A percentile compares a stretch with the other conserved stretches of the same genome.
Evolutionary conservation across 1,140 invertebrate species (phyloP).

Genomic region (Aphelenchoides fujianensis): DNA sequence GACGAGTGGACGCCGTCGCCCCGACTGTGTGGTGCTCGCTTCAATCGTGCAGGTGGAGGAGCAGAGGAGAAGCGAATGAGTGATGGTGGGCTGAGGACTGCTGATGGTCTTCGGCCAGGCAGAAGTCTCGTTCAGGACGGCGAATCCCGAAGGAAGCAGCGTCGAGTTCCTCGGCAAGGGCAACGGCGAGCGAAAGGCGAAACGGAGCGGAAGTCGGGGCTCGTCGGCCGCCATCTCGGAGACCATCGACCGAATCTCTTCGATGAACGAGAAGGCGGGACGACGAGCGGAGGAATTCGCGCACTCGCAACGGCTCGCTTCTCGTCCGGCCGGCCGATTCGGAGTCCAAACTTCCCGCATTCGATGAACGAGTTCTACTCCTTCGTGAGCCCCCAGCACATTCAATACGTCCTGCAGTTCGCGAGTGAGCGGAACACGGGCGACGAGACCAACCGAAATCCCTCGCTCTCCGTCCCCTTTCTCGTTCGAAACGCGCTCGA

Average conservation of each 20-base stretch:
- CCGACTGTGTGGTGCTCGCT: slow-evolving; percentile 39
- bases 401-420: background rate
- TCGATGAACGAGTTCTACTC: background rate
- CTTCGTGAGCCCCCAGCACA: background rate
- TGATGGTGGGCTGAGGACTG: too few relatives aligned
- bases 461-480: background rate
- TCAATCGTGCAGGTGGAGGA: slow-evolving; percentile 29
- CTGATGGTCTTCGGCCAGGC: too few relatives aligned
- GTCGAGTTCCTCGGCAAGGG: too few relatives aligned
- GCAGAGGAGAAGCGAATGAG: background rate
- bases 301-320: background rate
- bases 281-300: background rate
- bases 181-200: too few relatives aligned
- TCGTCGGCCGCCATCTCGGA: too few relatives aligned
- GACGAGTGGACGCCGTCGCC: slow-evolving; percentile 36
- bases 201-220: too few relatives aligned
- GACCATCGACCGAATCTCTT: too few relatives aligned
- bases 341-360: background rate
- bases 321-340: background rate
- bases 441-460: background rate
- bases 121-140: too few relatives aligned
- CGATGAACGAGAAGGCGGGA: too few relatives aligned
- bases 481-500: background rate
- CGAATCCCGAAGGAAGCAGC: too few relatives aligned
- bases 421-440: background rate